Evolutionary conservation across 2,888 invertebrate genomes (phyloP), one percentile per base, ranked within the genome.

Genomic region (Metacarcinus magister): DNA sequence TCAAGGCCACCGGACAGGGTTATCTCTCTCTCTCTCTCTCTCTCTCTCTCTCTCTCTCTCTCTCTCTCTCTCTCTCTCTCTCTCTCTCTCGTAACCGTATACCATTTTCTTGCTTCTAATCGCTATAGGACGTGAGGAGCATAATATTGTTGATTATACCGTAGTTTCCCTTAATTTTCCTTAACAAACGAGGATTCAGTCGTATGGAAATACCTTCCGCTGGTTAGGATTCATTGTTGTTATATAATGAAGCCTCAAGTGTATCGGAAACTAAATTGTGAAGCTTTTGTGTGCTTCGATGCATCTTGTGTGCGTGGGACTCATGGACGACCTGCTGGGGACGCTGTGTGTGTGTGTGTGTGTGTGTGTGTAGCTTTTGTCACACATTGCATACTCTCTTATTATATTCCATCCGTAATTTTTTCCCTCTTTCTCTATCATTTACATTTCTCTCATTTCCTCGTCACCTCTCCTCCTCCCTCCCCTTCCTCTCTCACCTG

Each of bases 11-110:
- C 60, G 23, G 28, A 75, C 75, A 75, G n/a, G 23, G 23, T n/a
- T 5, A 23, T 19, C 67, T 19, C 67, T 19, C 67, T 19, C 67
- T 19, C 67, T 67, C 67, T 75, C 75, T 75, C 75, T 75, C 75
- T 75, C 75, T 75, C 75, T 75, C 75, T 75, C 75, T 75, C 75
- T 75, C 75, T 75, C 75, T 75, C 75, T 75, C 75, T 75, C 75
- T 75, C 75, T 75, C 75, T 75, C 75, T 75, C 75, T 75, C 75
- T 75, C 75, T 75, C 75, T 75, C 75, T 75, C 75, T 75, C 75
- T 75, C 75, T 75, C 75, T 75, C 75, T 75, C 75, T 75, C 60
- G 2, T 60, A 19, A 19, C 60, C 4, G 60, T 60, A 23, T 10
- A 2, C 19, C 23, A 60, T 23, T 60, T 60, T 10, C 0, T 19